A percentile compares a stretch with the other conserved stretches of the same genome.
Evolutionary conservation across 1,140 invertebrate genomes (phyloP).

Genomic region (Oryctes rhinoceros): DNA sequence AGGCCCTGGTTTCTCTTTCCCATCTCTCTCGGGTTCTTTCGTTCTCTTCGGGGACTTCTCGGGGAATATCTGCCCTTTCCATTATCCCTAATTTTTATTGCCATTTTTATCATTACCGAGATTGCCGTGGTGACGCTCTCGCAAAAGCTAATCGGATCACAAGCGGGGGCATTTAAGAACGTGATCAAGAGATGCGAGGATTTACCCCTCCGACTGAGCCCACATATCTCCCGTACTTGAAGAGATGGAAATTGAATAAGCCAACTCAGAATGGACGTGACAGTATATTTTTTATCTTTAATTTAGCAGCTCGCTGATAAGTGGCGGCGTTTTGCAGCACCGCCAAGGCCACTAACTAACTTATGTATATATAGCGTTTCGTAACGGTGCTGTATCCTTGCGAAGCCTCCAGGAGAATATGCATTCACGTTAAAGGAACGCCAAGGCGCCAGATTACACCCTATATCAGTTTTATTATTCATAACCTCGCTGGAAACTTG

Average conservation of each 20-base stretch:
- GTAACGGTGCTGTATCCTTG: background rate
- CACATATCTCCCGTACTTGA: conserved; percentile 49
- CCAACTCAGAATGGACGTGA: conserved; percentile 58
- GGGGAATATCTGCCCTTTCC: conserved; percentile 49
- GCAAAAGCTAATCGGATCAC: conserved; percentile 59
- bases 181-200: conserved; percentile 57
- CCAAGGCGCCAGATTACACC: conserved; percentile 54
- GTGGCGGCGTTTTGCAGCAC: background rate
- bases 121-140: conserved; percentile 56
- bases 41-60: conserved; percentile 38
- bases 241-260: conserved; percentile 59
- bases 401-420: conserved; percentile 52
- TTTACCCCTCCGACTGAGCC: conserved; percentile 53
- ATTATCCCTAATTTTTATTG: conserved; percentile 61
- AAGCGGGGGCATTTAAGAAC: conserved; percentile 55
- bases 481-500: conserved; percentile 58
- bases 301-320: conserved; percentile 59
- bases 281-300: conserved; percentile 62
- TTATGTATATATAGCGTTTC: background rate
- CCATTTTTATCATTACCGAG: conserved; percentile 61
- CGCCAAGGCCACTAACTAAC: background rate
- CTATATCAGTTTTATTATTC: conserved; percentile 56
- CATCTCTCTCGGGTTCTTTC: background rate
- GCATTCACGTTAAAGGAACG: conserved; percentile 44
- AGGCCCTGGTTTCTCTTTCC: background rate